Evolutionary conservation across 2,888 invertebrate species (phyloP), one percentile per base, ranked within the genome.

Genomic region (Agriopis marginaria): DNA sequence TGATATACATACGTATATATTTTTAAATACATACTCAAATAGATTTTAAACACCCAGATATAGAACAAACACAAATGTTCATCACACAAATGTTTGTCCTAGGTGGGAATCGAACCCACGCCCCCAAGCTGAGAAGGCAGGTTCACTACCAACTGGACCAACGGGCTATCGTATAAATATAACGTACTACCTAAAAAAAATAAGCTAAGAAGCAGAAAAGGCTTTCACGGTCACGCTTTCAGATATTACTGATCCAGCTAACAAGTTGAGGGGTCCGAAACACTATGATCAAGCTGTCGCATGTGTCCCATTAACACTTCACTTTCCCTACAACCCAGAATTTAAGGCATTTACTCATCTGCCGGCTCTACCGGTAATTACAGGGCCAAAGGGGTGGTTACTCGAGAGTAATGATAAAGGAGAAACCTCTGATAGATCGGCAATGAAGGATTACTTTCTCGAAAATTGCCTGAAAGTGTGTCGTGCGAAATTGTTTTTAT

Each of bases 261-360:
- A 79, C 81, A 79, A 77, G 82, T 82, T 80, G 83, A 84, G 83
- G 81, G 79, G 81, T 81, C 81, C 80, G 78, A 83, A 87, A 85
- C 84, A 86, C 89, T 90, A 88, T 91, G 87, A 92, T 92, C 92
- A 91, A 87, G 86, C 85, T 89, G 92, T 92, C 91, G 65, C 63
- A 70, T 70, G 62, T 73, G 74, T 73, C 70, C 86, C 84, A 91
- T 91, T 92, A 91, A 88, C 90, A 91, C 90, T 90, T 91, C 89
- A 93, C 93, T 93, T 93, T 93, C 93, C 87, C 89, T 83, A 79
- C 85, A 91, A 87, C 89, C 89, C 87, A 91, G 92, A 93, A 91
- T 91, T 90, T 89, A 88, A 90, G 82, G 88, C 90, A 89, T 92
- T 91, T 92, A 93, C 92, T 92, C 92, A 92, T 93, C 93, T 93